phyloP scores from a whole-genome alignment of 2,797 vertebrate species.

The Holocentrus rufus region DNA sequence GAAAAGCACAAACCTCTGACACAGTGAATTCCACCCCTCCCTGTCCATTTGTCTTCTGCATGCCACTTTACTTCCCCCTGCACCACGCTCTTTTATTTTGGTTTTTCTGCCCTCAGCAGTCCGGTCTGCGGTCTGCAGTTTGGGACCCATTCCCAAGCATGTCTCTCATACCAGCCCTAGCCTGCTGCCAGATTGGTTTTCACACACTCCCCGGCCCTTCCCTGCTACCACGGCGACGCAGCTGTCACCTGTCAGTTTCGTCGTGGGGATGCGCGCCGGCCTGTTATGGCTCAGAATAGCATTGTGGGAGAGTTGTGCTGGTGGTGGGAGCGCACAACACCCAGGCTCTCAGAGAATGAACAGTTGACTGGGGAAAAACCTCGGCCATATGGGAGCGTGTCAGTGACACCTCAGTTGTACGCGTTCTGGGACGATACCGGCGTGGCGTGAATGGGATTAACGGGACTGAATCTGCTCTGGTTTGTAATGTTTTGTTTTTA shows the following conservation, averaged over 20 bases:
- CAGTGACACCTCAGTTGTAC: constrained; percentile 15
- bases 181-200: constrained; percentile 78
- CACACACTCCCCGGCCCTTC: constrained; percentile 73
- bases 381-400: constrained; percentile 58
- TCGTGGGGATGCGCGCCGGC: constrained; percentile 63
- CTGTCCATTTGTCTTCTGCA: constrained; percentile 19
- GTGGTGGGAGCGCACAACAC: constrained; percentile 47
- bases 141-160: constrained; percentile 60
- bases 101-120: constrained; percentile 40
- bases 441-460: constrained; percentile 53
- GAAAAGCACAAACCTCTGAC: constrained; percentile 18
- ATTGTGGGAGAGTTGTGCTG: constrained; percentile 63
- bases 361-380: constrained; percentile 58
- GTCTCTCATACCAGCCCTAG: constrained; percentile 65
- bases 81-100: constrained; percentile 28
- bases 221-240: constrained; percentile 77
- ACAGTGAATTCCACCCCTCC: constrained; percentile 10
- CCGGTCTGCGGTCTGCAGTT: constrained; percentile 36
- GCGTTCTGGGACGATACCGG: constrained; percentile 23
- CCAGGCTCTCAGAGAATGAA: constrained; percentile 47
- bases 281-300: constrained; percentile 78
- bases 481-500: constrained; percentile 14
- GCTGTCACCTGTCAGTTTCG: constrained; percentile 84
- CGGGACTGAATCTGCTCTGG: constrained; percentile 36
- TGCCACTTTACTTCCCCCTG: constrained; percentile 11